Percentiles rank a stretch among this genome's conserved stretches.
Conservation (phyloP, 2,888 invertebrate genomes). For the Gnatocerus cornutus region DNA sequence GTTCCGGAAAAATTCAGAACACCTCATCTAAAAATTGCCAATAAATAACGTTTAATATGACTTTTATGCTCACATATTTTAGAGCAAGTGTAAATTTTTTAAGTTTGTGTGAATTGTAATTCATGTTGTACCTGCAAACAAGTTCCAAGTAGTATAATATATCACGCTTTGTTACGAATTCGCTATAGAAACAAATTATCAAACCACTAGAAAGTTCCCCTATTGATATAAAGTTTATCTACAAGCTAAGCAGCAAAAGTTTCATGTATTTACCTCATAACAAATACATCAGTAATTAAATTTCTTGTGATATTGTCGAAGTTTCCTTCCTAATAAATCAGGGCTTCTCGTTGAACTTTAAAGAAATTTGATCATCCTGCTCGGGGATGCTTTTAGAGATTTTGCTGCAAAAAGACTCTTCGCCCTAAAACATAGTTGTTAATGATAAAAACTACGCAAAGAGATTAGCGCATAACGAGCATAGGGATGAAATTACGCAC, state of each 20-base stretch:
- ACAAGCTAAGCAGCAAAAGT: slow-evolving; percentile 34
- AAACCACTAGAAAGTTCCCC: slow-evolving; percentile 45
- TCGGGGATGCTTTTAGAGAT: slow-evolving; percentile 8
- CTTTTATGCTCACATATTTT: slow-evolving; percentile 38
- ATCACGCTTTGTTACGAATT: slow-evolving; percentile 41
- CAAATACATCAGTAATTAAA: slow-evolving; percentile 40
- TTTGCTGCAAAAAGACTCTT: background rate
- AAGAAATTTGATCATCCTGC: slow-evolving; percentile 36
- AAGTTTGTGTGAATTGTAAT: slow-evolving; percentile 11
- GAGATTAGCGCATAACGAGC: slow-evolving; percentile 36
- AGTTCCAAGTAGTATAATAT: slow-evolving; percentile 41
- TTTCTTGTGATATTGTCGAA: slow-evolving; percentile 28
- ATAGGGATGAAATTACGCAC: slow-evolving; percentile 41
- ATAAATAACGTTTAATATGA: slow-evolving; percentile 37
- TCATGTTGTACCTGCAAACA: slow-evolving; percentile 25
- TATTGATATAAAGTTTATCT: slow-evolving; percentile 46
- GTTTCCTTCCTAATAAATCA: slow-evolving; percentile 38
- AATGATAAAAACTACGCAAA: slow-evolving; percentile 36
- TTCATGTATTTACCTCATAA: slow-evolving; percentile 33
- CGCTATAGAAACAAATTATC: slow-evolving; percentile 43
- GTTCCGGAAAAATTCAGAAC: slow-evolving; percentile 8
- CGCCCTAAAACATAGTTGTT: slow-evolving; percentile 15
- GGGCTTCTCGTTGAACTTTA: slow-evolving; percentile 6
- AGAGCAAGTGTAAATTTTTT: slow-evolving; percentile 30
- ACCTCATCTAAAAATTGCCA: slow-evolving; percentile 31